Evolutionary conservation across 1,140 invertebrate species (phyloP).

Genomic region (Microplitis demolitor): DNA sequence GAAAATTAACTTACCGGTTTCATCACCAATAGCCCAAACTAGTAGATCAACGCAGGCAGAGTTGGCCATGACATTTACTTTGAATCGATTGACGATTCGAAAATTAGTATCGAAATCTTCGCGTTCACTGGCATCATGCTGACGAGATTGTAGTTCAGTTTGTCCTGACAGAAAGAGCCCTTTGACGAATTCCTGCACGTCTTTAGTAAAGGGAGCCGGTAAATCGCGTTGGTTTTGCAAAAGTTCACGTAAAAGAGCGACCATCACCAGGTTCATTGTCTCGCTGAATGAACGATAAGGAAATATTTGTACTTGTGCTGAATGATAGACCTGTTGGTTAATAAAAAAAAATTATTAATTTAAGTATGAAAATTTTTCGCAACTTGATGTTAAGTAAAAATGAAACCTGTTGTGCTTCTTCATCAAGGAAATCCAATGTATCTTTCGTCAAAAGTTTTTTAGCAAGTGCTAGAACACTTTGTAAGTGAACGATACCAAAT

Average conservation of each 20-base stretch:
- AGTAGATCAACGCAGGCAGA: conserved; percentile 96
- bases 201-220: conserved; percentile 87
- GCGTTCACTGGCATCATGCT: conserved; percentile 80
- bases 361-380: not conserved
- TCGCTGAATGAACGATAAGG: conserved; percentile 94
- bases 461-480: conserved; percentile 78
- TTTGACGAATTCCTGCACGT: conserved; percentile 89
- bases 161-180: conserved; percentile 89
- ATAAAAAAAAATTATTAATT: conserved; percentile 15
- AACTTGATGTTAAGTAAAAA: not conserved
- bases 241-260: conserved; percentile 88
- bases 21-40: conserved; percentile 96
- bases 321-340: conserved; percentile 46
- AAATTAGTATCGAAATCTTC: conserved; percentile 80
- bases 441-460: conserved; percentile 91
- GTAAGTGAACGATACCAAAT: conserved; percentile 76
- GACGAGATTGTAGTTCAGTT: conserved; percentile 85
- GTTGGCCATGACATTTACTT: conserved; percentile 95
- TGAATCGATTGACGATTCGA: conserved; percentile 85
- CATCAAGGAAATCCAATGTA: conserved; percentile 79
- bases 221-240: conserved; percentile 89
- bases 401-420: conserved; percentile 77
- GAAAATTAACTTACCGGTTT: conserved; percentile 76
- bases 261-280: conserved; percentile 90
- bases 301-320: conserved; percentile 71